phyloP scores from a whole-genome alignment of 2,797 vertebrate species.

The Danio choprae region DNA sequence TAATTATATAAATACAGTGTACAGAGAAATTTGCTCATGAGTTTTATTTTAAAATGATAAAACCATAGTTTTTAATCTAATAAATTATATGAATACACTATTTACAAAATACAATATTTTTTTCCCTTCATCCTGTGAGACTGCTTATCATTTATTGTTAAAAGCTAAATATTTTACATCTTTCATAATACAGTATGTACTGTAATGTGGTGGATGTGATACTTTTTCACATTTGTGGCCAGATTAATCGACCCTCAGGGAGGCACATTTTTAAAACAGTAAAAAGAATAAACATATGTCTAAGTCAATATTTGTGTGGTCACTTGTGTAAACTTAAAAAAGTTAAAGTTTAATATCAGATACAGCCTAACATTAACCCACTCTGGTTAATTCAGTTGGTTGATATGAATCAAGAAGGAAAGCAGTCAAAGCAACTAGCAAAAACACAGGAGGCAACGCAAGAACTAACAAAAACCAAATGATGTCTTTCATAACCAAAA shows the following conservation, averaged over 20 bases:
- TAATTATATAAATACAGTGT: too few species aligned
- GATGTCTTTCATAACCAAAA: constrained; percentile 16
- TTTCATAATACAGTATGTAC: neutral
- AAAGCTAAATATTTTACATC: neutral
- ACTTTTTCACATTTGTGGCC: neutral
- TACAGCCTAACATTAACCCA: constrained; percentile 8
- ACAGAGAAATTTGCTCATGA: too few species aligned
- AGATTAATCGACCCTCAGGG: neutral
- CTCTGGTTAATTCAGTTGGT: neutral
- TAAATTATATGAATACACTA: too few species aligned
- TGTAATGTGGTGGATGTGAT: neutral
- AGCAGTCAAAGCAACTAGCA: constrained; percentile 2
- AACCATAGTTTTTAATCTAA: too few species aligned
- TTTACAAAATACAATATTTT: too few species aligned
- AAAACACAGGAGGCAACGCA: neutral
- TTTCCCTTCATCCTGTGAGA: neutral
- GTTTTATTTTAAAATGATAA: too few species aligned
- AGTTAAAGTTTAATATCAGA: constrained; percentile 4
- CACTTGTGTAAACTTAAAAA: neutral
- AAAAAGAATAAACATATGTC: constrained; percentile 14
- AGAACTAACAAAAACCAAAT: constrained; percentile 33
- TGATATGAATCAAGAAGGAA: neutral
- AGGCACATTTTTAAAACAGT: neutral
- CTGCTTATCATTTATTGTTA: neutral
- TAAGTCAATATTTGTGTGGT: constrained; percentile 20